phyloP scores from a whole-genome alignment of 2,888 invertebrate species.

The Orthosia cruda region DNA sequence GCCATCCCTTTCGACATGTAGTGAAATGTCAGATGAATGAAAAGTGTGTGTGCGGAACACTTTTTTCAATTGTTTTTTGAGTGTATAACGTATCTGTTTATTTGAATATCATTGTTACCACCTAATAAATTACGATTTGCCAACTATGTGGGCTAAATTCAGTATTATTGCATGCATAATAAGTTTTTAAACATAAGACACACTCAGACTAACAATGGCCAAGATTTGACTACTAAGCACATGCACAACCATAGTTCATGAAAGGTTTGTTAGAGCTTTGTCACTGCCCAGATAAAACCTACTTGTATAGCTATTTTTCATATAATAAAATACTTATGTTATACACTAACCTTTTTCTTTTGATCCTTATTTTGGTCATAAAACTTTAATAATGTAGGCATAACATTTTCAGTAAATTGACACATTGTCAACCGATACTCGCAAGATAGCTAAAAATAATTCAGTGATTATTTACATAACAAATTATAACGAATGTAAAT shows the following conservation, averaged over 20 bases:
- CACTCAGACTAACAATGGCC: background rate
- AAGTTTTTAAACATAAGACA: background rate
- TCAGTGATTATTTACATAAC: slow-evolving; percentile 10
- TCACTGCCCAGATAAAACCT: background rate
- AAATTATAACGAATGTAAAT: background rate
- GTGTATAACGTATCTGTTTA: too few relatives aligned
- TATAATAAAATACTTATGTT: background rate
- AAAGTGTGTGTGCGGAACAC: too few relatives aligned
- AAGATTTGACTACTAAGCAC: background rate
- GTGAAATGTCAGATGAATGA: too few relatives aligned
- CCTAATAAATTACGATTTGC: background rate
- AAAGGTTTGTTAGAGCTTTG: background rate
- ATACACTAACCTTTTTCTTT: slow-evolving; percentile 85
- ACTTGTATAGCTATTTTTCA: background rate
- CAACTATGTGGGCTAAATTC: background rate
- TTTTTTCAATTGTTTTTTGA: too few relatives aligned
- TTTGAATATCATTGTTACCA: too few relatives aligned
- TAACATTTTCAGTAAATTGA: slow-evolving; percentile 88
- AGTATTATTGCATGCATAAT: background rate
- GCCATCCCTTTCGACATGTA: too few relatives aligned
- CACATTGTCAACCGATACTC: slow-evolving; percentile 90
- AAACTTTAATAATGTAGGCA: slow-evolving; percentile 85
- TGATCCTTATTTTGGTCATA: slow-evolving; percentile 87
- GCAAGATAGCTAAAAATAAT: slow-evolving; percentile 84
- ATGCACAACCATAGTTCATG: background rate